These are phyloP conservation scores for Morus bassanus DNA, from an alignment of 2,797 vertebrate genomes.

Conservation along the genomic window DNA sequence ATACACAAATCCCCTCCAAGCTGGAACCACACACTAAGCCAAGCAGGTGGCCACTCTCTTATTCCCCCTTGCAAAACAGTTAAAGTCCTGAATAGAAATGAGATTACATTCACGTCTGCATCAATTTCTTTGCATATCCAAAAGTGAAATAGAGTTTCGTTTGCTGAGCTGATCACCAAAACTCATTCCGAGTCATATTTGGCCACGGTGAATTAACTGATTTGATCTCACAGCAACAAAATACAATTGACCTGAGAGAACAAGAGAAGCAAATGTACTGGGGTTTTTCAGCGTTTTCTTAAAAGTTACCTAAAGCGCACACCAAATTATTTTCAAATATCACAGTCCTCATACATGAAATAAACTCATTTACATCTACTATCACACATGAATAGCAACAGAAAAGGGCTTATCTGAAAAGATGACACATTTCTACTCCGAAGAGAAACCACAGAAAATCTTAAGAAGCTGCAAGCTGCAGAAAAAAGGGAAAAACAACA, in stretches of 20 bases:
- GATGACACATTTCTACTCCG: background rate
- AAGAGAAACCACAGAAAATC: background rate
- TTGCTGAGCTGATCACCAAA: background rate
- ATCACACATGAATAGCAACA: background rate
- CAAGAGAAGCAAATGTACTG: background rate
- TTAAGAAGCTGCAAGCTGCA: background rate
- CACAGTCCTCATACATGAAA: background rate
- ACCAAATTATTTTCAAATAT: background rate
- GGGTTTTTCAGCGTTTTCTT: background rate
- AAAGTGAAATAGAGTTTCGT: background rate
- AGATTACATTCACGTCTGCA: background rate
- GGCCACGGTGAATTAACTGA: background rate
- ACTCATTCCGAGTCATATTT: background rate
- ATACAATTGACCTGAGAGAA: background rate
- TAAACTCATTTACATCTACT: background rate
- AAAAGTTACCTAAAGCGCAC: background rate
- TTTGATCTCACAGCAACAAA: background rate
- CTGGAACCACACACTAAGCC: background rate
- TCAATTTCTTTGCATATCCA: rapidly evolving
- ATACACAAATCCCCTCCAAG: background rate
- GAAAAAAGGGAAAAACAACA: background rate
- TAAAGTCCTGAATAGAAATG: background rate
- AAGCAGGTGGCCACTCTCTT: slow-evolving; percentile 15
- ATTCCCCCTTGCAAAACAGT: background rate
- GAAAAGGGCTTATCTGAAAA: slow-evolving; percentile 39